Percentiles rank a stretch among this genome's conserved stretches.
phyloP scores from a whole-genome alignment of 2,888 invertebrate genomes.

The Endotricha flammealis region DNA sequence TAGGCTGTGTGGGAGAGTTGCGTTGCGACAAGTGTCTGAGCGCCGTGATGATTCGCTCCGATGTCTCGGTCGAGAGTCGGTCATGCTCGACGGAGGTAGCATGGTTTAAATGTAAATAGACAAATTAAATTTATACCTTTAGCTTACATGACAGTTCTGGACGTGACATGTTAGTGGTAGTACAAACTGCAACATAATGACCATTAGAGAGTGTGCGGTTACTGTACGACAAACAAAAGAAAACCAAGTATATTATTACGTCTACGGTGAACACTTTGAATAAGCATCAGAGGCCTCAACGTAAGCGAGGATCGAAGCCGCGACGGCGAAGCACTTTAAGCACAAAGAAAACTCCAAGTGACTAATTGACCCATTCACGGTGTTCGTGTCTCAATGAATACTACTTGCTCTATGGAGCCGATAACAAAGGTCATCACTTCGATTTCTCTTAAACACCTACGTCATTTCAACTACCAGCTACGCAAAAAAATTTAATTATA shows the following conservation, averaged over 20 bases:
- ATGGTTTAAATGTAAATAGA: conserved; percentile 70
- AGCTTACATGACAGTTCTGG: conserved; percentile 78
- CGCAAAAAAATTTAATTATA: conserved; percentile 46
- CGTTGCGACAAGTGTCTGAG: conserved; percentile 66
- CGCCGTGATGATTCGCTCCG: conserved; percentile 57
- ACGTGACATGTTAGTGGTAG: conserved; percentile 79
- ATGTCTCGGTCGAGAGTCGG: conserved; percentile 51
- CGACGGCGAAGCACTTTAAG: conserved; percentile 71
- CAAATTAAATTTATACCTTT: conserved; percentile 76
- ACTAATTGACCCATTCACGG: conserved; percentile 24
- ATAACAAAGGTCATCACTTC: conserved; percentile 37
- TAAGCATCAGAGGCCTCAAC: conserved; percentile 73
- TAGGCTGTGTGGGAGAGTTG: conserved; percentile 71
- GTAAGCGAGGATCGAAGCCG: conserved; percentile 73
- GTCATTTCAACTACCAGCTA: conserved; percentile 73
- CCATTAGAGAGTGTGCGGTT: conserved; percentile 78
- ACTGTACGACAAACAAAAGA: conserved; percentile 77
- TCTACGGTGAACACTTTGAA: conserved; percentile 72
- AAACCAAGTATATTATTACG: conserved; percentile 72
- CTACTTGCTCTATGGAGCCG: conserved; percentile 8
- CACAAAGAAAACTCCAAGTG: conserved; percentile 62
- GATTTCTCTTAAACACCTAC: conserved; percentile 63
- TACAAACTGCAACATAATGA: conserved; percentile 79
- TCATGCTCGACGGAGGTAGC: conserved; percentile 66
- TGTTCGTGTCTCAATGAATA: not conserved